Conservation (phyloP, 2,113 vertebrate species). For the Jacana jacana region DNA sequence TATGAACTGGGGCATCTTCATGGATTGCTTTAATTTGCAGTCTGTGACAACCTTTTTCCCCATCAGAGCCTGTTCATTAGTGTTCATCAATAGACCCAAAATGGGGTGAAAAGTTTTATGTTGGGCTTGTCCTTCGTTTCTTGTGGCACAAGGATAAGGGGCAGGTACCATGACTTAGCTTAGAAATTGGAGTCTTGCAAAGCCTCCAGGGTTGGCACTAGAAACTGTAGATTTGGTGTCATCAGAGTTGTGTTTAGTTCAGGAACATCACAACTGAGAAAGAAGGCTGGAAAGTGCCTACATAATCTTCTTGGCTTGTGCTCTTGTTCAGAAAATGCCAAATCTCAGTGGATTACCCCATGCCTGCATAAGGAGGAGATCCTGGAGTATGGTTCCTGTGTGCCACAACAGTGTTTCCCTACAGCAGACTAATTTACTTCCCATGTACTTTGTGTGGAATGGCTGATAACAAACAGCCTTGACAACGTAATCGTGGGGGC, state of each 20-base stretch:
- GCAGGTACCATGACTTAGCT: neutral
- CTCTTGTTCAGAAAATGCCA: neutral
- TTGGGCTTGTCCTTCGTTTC: neutral
- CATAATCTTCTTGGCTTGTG: neutral
- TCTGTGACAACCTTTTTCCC: neutral
- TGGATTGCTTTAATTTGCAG: neutral
- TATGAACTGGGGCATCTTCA: neutral
- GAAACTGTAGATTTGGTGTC: neutral
- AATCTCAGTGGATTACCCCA: neutral
- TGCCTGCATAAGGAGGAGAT: neutral
- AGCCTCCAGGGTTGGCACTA: neutral
- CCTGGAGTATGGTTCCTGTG: neutral
- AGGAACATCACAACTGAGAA: neutral
- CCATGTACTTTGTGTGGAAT: neutral
- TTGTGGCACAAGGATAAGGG: rapidly evolving
- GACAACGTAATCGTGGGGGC: neutral
- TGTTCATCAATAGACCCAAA: neutral
- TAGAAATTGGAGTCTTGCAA: neutral
- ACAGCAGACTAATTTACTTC: neutral
- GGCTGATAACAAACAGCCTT: neutral
- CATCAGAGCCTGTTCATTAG: neutral
- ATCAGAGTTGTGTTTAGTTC: neutral
- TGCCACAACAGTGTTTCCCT: neutral
- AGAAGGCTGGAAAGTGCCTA: neutral
- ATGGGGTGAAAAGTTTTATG: neutral